Base-by-base conservation (phyloP, 2,797 vertebrate genomes). In the Melanotaenia boesemani region DNA sequence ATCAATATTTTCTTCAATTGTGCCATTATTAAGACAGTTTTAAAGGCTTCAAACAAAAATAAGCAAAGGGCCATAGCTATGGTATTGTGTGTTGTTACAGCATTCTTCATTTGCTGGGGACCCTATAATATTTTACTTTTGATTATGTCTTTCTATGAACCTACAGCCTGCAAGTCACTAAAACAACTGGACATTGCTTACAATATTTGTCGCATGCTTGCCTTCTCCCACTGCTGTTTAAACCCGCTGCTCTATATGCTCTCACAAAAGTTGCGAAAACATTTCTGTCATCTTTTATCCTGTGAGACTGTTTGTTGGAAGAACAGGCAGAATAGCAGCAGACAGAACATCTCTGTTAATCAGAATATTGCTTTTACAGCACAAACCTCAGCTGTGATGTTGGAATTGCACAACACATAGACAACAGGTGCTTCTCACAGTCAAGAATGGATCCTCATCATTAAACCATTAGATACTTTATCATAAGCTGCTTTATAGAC, bases 191-290 rank as follows among this genome's bases (percentile, higher is more conserved):
- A 60, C 0, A 37, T 65, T 4, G 57, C 67, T 0, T 79, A 28
- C 18, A 0, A 57, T 0, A 3, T 91, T 26, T 92, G 76, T 58
- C 77, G 72, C 0, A 81, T 94, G 18, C 32, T 95, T 13, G 94
- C 94, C 0, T 93, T 77, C 68, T 92, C 77, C 26, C 94, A 95
- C 68, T 95, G 94, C 85, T 94, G 91, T 39, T 66, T 95, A 41
- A 95, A 95, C 76, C 94, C 94, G 3, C 37, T 91, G 16, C 71
- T 95, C 41, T 94, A 90, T 20, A 72, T 91, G 70, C 71, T 93
- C 54, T 86, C 89, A n/a, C 77, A 81, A 41, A 89, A 83, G 55
- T 75, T 88, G n/a, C 67, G 89, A 24, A 68, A 9, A 18, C 82
- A 93, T 46, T 22, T 95, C 24, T 54, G 74, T 1, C 28, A 39